Conservation (phyloP, 2,888 invertebrate genomes). For the Bhutanitis thaidina region DNA sequence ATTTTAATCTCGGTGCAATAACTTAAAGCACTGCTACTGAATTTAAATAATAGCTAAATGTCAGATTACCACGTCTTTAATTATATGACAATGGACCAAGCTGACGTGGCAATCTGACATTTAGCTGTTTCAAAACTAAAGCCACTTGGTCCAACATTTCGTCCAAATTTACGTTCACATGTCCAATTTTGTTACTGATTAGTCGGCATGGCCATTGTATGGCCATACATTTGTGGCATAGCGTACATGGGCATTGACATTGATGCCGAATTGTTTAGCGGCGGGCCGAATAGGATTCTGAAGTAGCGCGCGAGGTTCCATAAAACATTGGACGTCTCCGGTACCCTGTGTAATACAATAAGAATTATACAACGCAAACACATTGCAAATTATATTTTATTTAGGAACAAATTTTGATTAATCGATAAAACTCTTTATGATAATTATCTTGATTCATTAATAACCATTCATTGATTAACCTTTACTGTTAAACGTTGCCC, state of each 20-base stretch:
- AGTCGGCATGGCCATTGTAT: slow-evolving; percentile 51
- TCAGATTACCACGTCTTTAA: slow-evolving; percentile 61
- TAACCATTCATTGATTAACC: not conserved
- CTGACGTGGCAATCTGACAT: slow-evolving; percentile 71
- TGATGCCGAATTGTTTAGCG: slow-evolving; percentile 55
- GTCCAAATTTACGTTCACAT: slow-evolving; percentile 37
- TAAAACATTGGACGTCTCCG: slow-evolving; percentile 78
- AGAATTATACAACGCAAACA: slow-evolving; percentile 25
- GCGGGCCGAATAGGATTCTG: slow-evolving; percentile 71
- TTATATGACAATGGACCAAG: slow-evolving; percentile 52
- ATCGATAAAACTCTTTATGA: not conserved
- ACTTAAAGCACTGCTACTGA: slow-evolving; percentile 60
- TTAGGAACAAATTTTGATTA: not conserved
- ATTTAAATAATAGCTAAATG: slow-evolving; percentile 58
- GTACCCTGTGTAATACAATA: slow-evolving; percentile 63
- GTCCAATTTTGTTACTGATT: slow-evolving; percentile 68
- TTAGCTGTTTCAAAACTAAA: slow-evolving; percentile 50
- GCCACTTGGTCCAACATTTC: slow-evolving; percentile 65
- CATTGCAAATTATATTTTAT: not conserved
- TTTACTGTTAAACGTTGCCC: too few species aligned
- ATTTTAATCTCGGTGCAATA: slow-evolving; percentile 44
- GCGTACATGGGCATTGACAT: slow-evolving; percentile 73
- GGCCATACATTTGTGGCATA: slow-evolving; percentile 47
- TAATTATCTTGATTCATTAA: slow-evolving; percentile 8
- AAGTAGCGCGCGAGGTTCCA: slow-evolving; percentile 76